phyloP scores from a whole-genome alignment of 2,797 vertebrate genomes.

The Epinephelus malabaricus region DNA sequence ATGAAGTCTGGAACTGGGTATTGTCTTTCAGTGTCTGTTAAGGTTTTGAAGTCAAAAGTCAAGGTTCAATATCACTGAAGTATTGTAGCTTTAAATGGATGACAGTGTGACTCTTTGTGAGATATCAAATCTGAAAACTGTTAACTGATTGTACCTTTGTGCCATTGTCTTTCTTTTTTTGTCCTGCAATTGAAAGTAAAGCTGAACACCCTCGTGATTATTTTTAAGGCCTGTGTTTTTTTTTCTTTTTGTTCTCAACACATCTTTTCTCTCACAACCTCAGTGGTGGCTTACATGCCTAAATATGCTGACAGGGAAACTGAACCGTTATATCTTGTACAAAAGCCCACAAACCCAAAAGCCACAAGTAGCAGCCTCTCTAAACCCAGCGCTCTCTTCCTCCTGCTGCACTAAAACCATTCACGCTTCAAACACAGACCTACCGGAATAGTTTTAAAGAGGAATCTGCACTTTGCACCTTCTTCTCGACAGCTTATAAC shows the following conservation, averaged over 20 bases:
- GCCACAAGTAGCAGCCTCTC: conserved; percentile 84
- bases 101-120: no score
- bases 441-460: conserved; percentile 55
- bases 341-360: conserved; percentile 88
- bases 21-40: background rate
- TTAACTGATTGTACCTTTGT: no score
- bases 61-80: no score
- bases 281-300: conserved; percentile 82
- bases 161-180: no score
- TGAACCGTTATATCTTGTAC: conserved; percentile 84
- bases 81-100: no score
- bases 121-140: no score
- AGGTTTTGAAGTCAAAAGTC: no score
- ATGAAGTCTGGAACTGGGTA: background rate
- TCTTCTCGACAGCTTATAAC: conserved; percentile 31
- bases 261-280: conserved; percentile 76
- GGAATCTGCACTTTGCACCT: conserved; percentile 37
- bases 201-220: conserved; percentile 3
- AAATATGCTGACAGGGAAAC: conserved; percentile 86
- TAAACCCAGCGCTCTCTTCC: conserved; percentile 62
- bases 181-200: background rate
- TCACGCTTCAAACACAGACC: conserved; percentile 58
- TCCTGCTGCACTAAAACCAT: conserved; percentile 66
- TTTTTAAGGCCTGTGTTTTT: conserved; percentile 55
- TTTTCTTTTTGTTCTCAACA: conserved; percentile 25